phyloP scores from a whole-genome alignment of 2,113 vertebrate species.

The Romanogobio albipinnatus region DNA sequence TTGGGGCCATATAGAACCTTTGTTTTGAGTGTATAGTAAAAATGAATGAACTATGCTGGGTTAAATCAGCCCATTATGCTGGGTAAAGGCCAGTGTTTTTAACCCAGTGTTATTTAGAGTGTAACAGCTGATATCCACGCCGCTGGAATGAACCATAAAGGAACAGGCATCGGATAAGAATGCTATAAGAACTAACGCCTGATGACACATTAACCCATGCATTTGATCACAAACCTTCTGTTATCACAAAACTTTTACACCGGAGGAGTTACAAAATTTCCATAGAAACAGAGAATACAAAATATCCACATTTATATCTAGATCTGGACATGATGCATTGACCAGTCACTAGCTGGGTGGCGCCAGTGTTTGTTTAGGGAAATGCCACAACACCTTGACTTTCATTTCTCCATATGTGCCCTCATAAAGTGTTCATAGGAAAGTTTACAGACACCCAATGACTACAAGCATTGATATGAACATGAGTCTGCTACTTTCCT shows the following conservation, averaged over 20 bases:
- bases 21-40: no score
- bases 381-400: slow-evolving; percentile 31
- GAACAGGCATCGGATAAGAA: neutral
- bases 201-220: neutral
- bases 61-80: no score
- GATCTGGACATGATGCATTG: neutral
- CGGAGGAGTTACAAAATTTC: neutral
- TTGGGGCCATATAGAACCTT: no score
- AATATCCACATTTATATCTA: neutral
- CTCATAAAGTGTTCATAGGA: neutral
- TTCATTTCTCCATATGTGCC: slow-evolving; percentile 39
- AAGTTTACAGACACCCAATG: neutral
- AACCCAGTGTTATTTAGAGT: no score
- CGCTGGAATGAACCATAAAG: neutral
- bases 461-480: neutral
- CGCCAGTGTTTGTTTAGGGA: slow-evolving; percentile 4
- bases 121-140: neutral
- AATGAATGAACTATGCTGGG: no score
- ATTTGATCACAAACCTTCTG: neutral
- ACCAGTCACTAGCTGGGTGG: slow-evolving; percentile 2
- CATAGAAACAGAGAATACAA: neutral
- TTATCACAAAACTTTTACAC: neutral
- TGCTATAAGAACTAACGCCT: neutral
- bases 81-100: no score
- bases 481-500: slow-evolving; percentile 26